phyloP scores from a whole-genome alignment of 2,113 vertebrate species.

The Cyanoramphus novaezelandiae region DNA sequence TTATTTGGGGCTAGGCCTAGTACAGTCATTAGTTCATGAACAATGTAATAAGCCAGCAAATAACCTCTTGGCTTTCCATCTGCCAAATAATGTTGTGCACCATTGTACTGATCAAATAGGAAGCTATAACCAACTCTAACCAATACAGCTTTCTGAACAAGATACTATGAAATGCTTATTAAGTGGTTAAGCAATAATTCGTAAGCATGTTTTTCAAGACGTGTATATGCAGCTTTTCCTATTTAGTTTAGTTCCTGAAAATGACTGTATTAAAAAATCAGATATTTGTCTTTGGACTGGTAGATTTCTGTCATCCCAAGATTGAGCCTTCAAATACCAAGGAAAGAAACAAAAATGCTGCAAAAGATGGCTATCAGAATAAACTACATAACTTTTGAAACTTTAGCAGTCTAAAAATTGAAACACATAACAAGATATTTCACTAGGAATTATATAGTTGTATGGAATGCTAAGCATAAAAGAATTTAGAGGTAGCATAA shows the following conservation, averaged over 20 bases:
- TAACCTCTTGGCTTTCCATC: not conserved
- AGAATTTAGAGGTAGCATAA: not conserved
- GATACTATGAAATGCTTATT: not conserved
- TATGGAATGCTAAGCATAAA: not conserved
- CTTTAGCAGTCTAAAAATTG: not conserved
- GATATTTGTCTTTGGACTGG: not conserved
- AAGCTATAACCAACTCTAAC: not conserved
- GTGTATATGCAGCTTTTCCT: not conserved
- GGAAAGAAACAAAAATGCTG: not conserved
- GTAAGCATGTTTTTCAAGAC: not conserved
- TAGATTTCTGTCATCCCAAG: not conserved
- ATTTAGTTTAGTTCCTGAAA: slow-evolving; percentile 26
- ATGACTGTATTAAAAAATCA: not conserved
- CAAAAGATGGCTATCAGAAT: not conserved
- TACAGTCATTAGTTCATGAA: not conserved
- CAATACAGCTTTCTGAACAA: not conserved
- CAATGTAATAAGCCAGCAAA: not conserved
- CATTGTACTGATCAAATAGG: not conserved
- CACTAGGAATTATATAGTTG: not conserved
- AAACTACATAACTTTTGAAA: not conserved
- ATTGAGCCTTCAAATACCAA: not conserved
- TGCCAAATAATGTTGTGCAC: rapidly evolving
- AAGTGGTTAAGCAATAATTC: not conserved
- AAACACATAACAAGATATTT: not conserved
- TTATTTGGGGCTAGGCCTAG: not conserved